Evolutionary conservation across 2,113 vertebrate species (phyloP).

Genomic region (Lanius ludovicianus): DNA sequence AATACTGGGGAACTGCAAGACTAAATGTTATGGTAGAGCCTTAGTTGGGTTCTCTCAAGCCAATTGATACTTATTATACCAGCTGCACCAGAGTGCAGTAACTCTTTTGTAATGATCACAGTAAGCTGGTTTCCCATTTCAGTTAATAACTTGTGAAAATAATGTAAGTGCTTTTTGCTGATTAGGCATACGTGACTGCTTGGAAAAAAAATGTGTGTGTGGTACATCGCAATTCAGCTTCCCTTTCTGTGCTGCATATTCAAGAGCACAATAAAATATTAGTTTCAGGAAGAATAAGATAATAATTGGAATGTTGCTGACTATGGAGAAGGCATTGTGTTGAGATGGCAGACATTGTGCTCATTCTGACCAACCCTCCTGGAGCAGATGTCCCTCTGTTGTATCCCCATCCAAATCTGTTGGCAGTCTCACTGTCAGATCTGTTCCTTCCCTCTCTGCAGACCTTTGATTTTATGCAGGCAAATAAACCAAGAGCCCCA

Average conservation of each 20-base stretch:
- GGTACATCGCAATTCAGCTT: background rate
- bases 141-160: slow-evolving; percentile 59
- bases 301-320: background rate
- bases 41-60: background rate
- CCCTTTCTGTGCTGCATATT: slow-evolving; percentile 41
- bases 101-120: slow-evolving; percentile 56
- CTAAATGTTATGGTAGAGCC: background rate
- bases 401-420: background rate
- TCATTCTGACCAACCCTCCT: background rate
- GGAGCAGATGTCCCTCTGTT: background rate
- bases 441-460: background rate
- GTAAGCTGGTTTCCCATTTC: slow-evolving; percentile 38
- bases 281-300: background rate
- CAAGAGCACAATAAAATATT: slow-evolving; percentile 12
- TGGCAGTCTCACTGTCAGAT: background rate
- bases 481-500: background rate
- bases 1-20: background rate
- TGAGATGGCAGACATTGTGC: background rate
- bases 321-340: background rate
- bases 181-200: slow-evolving; percentile 43
- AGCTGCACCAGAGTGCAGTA: slow-evolving; percentile 11
- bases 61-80: background rate
- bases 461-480: background rate
- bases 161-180: slow-evolving; percentile 57
- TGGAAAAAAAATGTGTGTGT: background rate